These are phyloP conservation scores for Callopanchax toddi DNA, from an alignment of 2,113 vertebrate species.

Conservation along the genomic window DNA sequence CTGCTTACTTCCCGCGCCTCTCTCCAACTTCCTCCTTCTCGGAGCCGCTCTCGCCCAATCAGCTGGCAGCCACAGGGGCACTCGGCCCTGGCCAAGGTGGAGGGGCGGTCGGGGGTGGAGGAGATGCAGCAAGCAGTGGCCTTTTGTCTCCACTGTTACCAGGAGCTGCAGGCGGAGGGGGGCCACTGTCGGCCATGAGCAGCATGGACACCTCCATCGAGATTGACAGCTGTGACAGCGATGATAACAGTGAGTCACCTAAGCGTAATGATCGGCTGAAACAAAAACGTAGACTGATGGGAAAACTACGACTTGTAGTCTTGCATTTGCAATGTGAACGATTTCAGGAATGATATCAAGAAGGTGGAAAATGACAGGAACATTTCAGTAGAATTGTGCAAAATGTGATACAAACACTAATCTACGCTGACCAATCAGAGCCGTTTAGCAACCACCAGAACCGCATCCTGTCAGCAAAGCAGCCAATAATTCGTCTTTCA, in stretches of 20 bases:
- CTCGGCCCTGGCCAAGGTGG: constrained; percentile 56
- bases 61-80: constrained; percentile 39
- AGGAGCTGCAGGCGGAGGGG: constrained; percentile 58
- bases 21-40: constrained; percentile 76
- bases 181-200: constrained; percentile 72
- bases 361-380: too few species aligned
- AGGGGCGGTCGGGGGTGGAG: constrained; percentile 23
- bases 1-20: constrained; percentile 82
- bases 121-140: constrained; percentile 20
- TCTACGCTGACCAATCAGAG: too few species aligned
- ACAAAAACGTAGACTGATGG: too few species aligned
- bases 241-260: constrained; percentile 81
- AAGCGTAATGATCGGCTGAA: too few species aligned
- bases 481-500: too few species aligned
- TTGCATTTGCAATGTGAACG: too few species aligned
- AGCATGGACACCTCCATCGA: constrained; percentile 83
- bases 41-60: constrained; percentile 76
- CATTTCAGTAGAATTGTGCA: too few species aligned
- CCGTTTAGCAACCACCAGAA: too few species aligned
- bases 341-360: too few species aligned
- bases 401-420: too few species aligned
- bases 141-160: constrained; percentile 63
- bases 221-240: constrained; percentile 84
- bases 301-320: too few species aligned
- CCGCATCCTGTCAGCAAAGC: too few species aligned